phyloP scores from a whole-genome alignment of 1,140 invertebrate genomes.

The Zaprionus inermis region DNA sequence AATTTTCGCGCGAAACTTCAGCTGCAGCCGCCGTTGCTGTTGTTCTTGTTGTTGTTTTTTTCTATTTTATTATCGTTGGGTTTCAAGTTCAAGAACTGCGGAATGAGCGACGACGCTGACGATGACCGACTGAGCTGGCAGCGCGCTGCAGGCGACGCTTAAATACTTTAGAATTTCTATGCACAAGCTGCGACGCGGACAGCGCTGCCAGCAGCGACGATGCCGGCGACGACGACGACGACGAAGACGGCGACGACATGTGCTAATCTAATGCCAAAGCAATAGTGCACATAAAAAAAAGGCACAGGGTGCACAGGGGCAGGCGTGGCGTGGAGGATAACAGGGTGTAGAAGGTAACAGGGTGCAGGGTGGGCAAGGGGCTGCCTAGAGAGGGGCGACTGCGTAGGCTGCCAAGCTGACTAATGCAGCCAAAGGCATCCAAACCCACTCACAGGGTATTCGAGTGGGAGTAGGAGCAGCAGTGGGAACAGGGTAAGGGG shows the following conservation, averaged over 20 bases:
- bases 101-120: constrained; percentile 45
- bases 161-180: constrained; percentile 54
- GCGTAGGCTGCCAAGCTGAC: constrained; percentile 3
- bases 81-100: constrained; percentile 68
- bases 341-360: no score
- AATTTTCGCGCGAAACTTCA: background rate
- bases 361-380: no score
- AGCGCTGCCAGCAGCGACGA: constrained; percentile 7
- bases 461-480: background rate
- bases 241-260: constrained; percentile 3
- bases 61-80: constrained; percentile 26
- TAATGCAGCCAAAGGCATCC: background rate
- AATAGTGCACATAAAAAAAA: background rate
- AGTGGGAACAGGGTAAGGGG: no score
- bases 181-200: constrained; percentile 12
- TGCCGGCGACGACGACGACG: constrained; percentile 13
- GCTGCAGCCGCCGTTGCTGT: constrained; percentile 1
- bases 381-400: background rate
- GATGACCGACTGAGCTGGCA: constrained; percentile 74
- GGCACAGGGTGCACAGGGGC: no score
- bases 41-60: constrained; percentile 1
- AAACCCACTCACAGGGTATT: background rate
- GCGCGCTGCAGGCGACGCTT: constrained; percentile 63
- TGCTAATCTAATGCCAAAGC: constrained; percentile 25
- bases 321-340: no score